These are phyloP conservation scores for Drosophila pseudoananassae DNA, from an alignment of 1,140 invertebrate genomes.

Conservation along the genomic window DNA sequence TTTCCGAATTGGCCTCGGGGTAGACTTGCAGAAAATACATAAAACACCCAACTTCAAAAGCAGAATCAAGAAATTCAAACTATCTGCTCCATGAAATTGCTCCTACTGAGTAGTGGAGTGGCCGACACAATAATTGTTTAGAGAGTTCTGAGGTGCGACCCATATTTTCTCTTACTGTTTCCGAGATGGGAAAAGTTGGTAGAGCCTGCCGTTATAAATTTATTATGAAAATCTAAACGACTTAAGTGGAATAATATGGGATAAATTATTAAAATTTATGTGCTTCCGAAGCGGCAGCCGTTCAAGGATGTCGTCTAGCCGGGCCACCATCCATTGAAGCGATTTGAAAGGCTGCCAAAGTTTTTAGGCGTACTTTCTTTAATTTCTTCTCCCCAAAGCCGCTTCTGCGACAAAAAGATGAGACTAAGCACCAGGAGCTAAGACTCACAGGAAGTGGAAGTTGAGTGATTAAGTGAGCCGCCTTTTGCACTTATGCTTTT, in stretches of 20 bases:
- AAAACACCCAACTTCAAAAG: background rate
- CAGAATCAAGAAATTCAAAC: background rate
- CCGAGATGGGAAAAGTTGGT: slow-evolving; percentile 44
- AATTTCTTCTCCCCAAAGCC: slow-evolving; percentile 65
- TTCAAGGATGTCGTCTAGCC: slow-evolving; percentile 44
- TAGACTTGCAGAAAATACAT: slow-evolving; percentile 10
- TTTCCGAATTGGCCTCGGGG: slow-evolving; percentile 6
- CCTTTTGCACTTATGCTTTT: slow-evolving; percentile 77
- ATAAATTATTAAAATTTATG: slow-evolving; percentile 83
- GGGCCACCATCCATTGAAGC: slow-evolving; percentile 27
- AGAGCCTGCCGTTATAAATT: slow-evolving; percentile 76
- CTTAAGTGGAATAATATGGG: slow-evolving; percentile 82
- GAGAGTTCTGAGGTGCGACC: background rate
- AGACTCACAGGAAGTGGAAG: slow-evolving; percentile 59
- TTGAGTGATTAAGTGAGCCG: slow-evolving; percentile 76
- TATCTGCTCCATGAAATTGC: background rate
- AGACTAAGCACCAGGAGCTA: slow-evolving; percentile 6
- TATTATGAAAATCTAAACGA: slow-evolving; percentile 83
- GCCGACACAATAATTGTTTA: background rate
- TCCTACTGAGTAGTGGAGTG: background rate
- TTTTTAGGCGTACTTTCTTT: slow-evolving; percentile 66
- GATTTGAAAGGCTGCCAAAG: slow-evolving; percentile 73
- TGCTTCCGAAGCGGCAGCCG: slow-evolving; percentile 63
- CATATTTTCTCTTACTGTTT: slow-evolving; percentile 25
- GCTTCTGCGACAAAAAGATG: background rate